Conservation (phyloP, 2,888 invertebrate species). For the Agelastica alni region DNA sequence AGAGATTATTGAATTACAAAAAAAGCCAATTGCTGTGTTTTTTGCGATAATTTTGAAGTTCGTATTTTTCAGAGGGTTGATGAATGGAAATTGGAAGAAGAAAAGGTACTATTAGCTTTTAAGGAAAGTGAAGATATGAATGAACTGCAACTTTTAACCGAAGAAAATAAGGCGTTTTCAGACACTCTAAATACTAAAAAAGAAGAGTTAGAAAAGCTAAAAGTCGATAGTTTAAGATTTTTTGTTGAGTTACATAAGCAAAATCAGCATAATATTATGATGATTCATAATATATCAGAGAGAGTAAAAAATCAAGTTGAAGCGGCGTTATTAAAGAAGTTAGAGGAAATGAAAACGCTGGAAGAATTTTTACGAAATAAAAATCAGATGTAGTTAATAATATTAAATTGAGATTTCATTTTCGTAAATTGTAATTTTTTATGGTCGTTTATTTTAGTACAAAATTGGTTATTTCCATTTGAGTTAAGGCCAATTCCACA, state of each 20-base stretch:
- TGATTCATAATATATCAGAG: conserved; percentile 1
- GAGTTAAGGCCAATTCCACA: no score
- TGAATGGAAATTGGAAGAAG: conserved; percentile 10
- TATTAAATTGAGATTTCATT: no score
- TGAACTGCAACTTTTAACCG: not conserved
- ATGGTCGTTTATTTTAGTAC: no score
- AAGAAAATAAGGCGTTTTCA: no score
- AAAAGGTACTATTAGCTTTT: not conserved
- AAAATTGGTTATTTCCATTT: no score
- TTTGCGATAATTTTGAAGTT: not conserved
- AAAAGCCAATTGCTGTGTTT: no score
- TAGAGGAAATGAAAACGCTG: not conserved
- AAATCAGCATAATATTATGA: not conserved
- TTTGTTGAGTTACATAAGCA: conserved; percentile 21
- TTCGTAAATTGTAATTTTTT: no score
- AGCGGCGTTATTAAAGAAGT: not conserved
- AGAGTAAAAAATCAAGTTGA: not conserved
- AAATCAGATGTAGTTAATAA: not conserved
- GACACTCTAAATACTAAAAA: not conserved
- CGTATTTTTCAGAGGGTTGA: conserved; percentile 3
- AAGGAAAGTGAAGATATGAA: conserved; percentile 9
- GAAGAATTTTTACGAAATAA: not conserved
- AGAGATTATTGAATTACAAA: no score
- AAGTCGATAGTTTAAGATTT: conserved; percentile 9
- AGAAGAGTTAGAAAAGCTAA: conserved; percentile 3